Conservation (phyloP, 2,797 vertebrate species). For the Enteromius argenteus region DNA sequence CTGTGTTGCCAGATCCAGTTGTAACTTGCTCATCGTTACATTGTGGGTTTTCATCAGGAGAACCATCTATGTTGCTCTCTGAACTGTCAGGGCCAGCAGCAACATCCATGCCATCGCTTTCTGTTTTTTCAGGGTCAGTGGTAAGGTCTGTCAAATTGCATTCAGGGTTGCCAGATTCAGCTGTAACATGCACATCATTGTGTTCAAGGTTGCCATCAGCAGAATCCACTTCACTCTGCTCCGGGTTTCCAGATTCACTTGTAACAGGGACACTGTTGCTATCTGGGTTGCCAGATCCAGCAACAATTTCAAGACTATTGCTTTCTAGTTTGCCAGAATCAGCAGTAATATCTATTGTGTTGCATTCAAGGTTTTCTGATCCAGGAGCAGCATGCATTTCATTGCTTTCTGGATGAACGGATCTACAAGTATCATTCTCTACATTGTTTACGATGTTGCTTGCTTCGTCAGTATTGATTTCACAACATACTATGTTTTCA, state of each 20-base stretch:
- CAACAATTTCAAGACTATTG: not conserved
- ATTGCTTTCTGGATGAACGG: not conserved
- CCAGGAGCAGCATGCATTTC: constrained; percentile 12
- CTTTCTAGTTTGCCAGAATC: not conserved
- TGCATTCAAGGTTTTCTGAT: constrained; percentile 12
- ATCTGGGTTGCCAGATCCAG: not conserved
- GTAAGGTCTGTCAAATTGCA: not conserved
- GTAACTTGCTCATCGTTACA: not conserved
- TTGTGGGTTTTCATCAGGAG: not conserved
- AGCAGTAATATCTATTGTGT: not conserved
- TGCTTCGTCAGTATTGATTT: not conserved
- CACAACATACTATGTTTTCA: constrained; percentile 10
- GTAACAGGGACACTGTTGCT: not conserved
- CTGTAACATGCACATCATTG: not conserved
- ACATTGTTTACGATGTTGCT: not conserved
- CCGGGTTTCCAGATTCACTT: not conserved
- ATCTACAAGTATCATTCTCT: not conserved
- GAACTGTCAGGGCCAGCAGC: not conserved
- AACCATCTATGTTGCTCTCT: not conserved
- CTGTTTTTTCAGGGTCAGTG: not conserved
- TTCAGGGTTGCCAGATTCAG: constrained; percentile 20
- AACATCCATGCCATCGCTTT: not conserved
- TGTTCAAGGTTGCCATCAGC: not conserved
- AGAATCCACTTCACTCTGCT: not conserved
- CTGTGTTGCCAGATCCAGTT: not conserved